phyloP scores from a whole-genome alignment of 1,140 invertebrate genomes.

The Lasioglossum baleicum region DNA sequence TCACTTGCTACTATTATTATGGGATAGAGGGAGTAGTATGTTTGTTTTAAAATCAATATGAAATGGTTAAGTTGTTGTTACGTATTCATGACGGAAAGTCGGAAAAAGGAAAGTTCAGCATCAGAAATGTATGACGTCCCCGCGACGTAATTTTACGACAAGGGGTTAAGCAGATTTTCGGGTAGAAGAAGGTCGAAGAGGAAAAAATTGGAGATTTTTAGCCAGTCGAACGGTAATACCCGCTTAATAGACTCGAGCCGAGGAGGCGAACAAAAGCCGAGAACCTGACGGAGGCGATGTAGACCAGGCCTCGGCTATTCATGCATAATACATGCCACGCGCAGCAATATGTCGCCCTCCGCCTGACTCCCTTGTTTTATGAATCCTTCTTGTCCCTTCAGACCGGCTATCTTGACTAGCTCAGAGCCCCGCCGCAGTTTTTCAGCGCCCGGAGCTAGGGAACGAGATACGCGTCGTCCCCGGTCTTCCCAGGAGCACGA shows the following conservation, averaged over 20 bases:
- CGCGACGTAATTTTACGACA: too few relatives aligned
- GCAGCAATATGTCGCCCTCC: conserved; percentile 75
- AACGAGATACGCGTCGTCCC: conserved; percentile 23
- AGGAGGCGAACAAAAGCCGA: conserved; percentile 22
- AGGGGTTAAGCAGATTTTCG: too few relatives aligned
- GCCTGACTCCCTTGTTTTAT: conserved; percentile 65
- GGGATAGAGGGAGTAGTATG: too few relatives aligned
- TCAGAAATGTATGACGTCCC: too few relatives aligned
- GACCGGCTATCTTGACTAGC: conserved; percentile 33
- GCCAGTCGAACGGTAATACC: too few relatives aligned
- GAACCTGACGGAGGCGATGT: background rate
- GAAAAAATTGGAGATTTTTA: too few relatives aligned
- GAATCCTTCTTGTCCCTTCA: conserved; percentile 62
- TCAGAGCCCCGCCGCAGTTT: conserved; percentile 41
- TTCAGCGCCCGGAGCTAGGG: conserved; percentile 12
- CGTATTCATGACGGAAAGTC: too few relatives aligned
- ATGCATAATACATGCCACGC: conserved; percentile 76
- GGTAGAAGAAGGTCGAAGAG: too few relatives aligned
- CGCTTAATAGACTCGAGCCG: conserved; percentile 68
- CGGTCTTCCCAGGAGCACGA: conserved; percentile 6
- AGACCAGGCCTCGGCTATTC: conserved; percentile 52
- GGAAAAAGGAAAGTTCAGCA: too few relatives aligned
- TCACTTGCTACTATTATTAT: too few relatives aligned
- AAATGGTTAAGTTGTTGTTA: too few relatives aligned
- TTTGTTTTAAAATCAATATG: too few relatives aligned